Evolutionary conservation across 2,797 vertebrate species (phyloP).

Genomic region (Monodelphis domestica): DNA sequence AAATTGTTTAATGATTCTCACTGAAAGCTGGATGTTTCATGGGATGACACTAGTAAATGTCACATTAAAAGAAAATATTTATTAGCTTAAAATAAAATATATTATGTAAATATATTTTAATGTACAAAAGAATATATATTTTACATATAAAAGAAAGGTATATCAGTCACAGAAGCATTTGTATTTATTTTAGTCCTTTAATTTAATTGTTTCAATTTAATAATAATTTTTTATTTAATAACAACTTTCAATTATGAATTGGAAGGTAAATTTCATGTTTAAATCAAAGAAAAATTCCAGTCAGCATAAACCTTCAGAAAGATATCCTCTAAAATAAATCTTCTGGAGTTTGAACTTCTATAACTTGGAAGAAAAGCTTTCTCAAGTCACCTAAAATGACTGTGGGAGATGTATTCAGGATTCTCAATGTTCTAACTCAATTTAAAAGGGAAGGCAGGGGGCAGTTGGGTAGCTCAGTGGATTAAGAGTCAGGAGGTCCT

Average conservation of each 20-base stretch:
- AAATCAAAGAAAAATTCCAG: neutral
- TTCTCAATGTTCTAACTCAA: no score
- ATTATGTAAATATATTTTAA: neutral
- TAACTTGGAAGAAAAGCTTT: neutral
- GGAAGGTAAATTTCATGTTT: conserved; percentile 5
- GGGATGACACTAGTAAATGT: neutral
- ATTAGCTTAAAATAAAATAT: neutral
- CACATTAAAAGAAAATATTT: conserved; percentile 12
- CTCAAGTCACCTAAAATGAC: conserved; percentile 13
- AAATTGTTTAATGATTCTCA: neutral
- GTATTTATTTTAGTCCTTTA: conserved; percentile 11
- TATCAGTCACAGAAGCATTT: conserved; percentile 1
- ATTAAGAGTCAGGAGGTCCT: no score
- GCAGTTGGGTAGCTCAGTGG: no score
- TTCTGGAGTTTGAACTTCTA: neutral
- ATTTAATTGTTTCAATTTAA: no score
- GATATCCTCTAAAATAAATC: neutral
- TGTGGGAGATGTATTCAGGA: no score
- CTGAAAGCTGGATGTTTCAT: neutral
- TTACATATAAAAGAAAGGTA: no score
- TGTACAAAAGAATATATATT: no score
- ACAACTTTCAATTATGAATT: conserved; percentile 5
- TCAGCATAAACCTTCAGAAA: neutral
- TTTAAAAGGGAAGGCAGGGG: no score
- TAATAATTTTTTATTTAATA: no score